phyloP scores from a whole-genome alignment of 2,113 vertebrate genomes.

The Salvelinus sp. region DNA sequence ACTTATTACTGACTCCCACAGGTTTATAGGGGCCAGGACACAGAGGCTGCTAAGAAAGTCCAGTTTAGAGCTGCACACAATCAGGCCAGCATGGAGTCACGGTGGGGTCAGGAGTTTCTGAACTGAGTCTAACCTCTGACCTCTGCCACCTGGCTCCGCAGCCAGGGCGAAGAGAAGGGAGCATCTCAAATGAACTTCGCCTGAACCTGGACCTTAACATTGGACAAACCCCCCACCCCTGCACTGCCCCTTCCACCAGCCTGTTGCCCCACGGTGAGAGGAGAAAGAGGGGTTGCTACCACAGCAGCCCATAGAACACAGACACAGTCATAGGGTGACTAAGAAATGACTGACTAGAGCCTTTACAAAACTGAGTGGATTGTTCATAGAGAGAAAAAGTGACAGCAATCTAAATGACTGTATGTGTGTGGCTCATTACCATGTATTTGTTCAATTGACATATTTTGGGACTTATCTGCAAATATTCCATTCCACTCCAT shows the following conservation, averaged over 20 bases:
- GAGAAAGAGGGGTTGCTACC: conserved; percentile 10
- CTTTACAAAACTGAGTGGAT: neutral
- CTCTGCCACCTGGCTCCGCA: conserved; percentile 72
- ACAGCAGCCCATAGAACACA: neutral
- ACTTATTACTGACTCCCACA: conserved; percentile 73
- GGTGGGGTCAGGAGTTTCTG: conserved; percentile 69
- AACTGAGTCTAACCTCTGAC: conserved; percentile 85
- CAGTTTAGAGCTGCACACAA: conserved; percentile 52
- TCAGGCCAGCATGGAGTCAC: conserved; percentile 57
- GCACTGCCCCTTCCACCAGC: conserved; percentile 19
- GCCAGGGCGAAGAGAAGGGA: conserved; percentile 39
- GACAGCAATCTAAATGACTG: too few species aligned
- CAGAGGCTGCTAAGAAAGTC: conserved; percentile 60
- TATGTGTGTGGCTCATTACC: neutral
- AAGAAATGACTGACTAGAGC: neutral
- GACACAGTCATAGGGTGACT: neutral
- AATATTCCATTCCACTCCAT: neutral
- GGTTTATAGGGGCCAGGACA: conserved; percentile 78
- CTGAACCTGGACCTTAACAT: conserved; percentile 88
- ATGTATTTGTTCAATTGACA: neutral
- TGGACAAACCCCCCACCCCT: conserved; percentile 67
- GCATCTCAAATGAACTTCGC: conserved; percentile 82
- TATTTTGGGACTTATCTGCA: neutral
- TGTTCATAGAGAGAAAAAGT: neutral
- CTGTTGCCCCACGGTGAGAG: conserved; percentile 4